Percentiles rank a stretch among this genome's conserved stretches.
These are phyloP conservation scores for Babylonia areolata DNA, from an alignment of 1,140 invertebrate genomes.

Conservation along the genomic window DNA sequence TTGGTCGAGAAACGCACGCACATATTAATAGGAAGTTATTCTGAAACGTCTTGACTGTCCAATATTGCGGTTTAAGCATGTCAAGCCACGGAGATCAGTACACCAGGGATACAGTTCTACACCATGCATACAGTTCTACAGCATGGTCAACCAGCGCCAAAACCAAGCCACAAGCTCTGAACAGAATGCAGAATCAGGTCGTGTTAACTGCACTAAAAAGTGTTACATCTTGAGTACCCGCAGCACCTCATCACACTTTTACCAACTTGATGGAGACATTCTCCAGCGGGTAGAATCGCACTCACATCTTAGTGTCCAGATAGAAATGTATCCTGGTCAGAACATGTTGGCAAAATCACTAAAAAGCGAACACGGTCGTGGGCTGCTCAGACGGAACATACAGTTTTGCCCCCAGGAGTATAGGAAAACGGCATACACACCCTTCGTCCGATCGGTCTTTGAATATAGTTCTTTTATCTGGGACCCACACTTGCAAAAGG, in stretches of 20 bases:
- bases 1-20: too few relatives aligned
- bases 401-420: constrained; percentile 6
- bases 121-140: too few relatives aligned
- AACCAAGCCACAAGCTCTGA: too few relatives aligned
- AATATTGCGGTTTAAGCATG: too few relatives aligned
- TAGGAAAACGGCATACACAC: constrained; percentile 38
- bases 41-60: too few relatives aligned
- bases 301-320: constrained; percentile 40
- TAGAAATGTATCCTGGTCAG: constrained; percentile 36
- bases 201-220: too few relatives aligned
- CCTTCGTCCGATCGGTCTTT: constrained; percentile 27
- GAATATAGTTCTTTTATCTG: constrained; percentile 35
- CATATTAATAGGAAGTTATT: too few relatives aligned
- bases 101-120: too few relatives aligned
- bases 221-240: constrained; percentile 31
- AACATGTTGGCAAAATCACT: not conserved
- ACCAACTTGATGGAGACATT: not conserved
- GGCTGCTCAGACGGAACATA: constrained; percentile 35
- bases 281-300: constrained; percentile 10
- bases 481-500: constrained; percentile 35
- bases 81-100: too few relatives aligned
- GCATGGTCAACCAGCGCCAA: too few relatives aligned
- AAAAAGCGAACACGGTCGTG: not conserved
- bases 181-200: too few relatives aligned
- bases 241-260: not conserved